Percentiles rank a stretch among this genome's conserved stretches.
Evolutionary conservation across 2,797 vertebrate species (phyloP).

Genomic region (Yasuhikotakia modesta): DNA sequence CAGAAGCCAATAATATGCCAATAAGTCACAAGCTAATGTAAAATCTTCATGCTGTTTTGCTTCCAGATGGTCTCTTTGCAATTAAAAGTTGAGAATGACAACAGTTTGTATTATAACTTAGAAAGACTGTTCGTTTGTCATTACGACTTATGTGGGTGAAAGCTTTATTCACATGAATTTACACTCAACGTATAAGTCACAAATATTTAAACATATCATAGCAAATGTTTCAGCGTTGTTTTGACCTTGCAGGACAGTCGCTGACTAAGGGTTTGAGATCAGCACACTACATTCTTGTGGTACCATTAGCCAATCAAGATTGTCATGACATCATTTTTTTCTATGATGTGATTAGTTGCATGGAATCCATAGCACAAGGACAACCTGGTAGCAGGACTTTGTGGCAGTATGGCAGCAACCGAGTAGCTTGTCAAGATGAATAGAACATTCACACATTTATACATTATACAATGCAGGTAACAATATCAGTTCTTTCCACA

Average conservation of each 20-base stretch:
- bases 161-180: neutral
- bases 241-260: neutral
- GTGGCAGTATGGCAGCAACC: no score
- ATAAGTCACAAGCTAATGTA: conserved; percentile 15
- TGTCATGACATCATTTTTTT: no score
- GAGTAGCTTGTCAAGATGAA: no score
- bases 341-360: no score
- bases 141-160: neutral
- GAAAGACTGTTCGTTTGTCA: conserved; percentile 5
- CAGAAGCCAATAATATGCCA: neutral
- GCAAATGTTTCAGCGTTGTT: neutral
- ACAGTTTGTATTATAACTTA: conserved; percentile 29
- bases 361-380: neutral
- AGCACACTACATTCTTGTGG: no score
- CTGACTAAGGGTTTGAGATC: neutral
- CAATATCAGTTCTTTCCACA: no score
- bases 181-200: neutral
- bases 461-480: no score
- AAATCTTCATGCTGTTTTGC: conserved; percentile 12
- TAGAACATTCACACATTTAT: no score
- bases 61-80: conserved; percentile 39
- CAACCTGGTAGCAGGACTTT: neutral
- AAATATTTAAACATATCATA: neutral
- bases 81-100: conserved; percentile 34
- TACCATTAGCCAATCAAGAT: no score